Percentiles rank a stretch among this genome's conserved stretches.
Evolutionary conservation across 1,140 invertebrate genomes (phyloP).

Genomic region (Globodera ellingtonae): DNA sequence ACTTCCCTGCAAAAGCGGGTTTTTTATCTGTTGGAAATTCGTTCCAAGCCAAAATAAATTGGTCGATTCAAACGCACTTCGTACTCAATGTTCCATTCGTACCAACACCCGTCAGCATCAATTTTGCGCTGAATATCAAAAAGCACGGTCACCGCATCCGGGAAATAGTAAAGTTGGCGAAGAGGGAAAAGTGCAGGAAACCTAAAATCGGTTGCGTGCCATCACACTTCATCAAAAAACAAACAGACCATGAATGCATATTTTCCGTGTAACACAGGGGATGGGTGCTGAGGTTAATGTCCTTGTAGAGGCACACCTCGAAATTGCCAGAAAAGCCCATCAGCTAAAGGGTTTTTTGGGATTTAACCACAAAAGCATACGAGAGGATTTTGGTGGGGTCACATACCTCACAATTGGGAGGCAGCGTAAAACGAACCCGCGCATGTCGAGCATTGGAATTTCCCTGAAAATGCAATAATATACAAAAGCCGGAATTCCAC

Average conservation of each 20-base stretch:
- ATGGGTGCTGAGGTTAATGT: constrained; percentile 49
- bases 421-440: constrained; percentile 19
- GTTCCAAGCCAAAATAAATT: no score
- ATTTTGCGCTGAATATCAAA: constrained; percentile 50
- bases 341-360: constrained; percentile 35
- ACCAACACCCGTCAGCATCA: constrained; percentile 56
- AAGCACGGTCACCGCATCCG: constrained; percentile 39
- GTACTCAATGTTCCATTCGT: constrained; percentile 53
- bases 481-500: not conserved
- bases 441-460: constrained; percentile 17
- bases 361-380: not conserved
- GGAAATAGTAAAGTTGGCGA: constrained; percentile 43
- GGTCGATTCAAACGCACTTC: constrained; percentile 13
- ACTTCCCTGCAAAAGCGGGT: not conserved
- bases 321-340: constrained; percentile 63
- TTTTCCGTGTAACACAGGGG: constrained; percentile 40
- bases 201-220: constrained; percentile 28
- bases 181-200: constrained; percentile 60
- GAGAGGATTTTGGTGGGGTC: not conserved
- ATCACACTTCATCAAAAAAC: not conserved
- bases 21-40: no score
- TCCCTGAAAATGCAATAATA: not conserved
- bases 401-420: constrained; percentile 25
- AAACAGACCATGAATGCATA: constrained; percentile 15
- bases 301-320: constrained; percentile 50